A percentile compares a stretch with the other conserved stretches of the same genome.
Conservation (phyloP, 2,797 vertebrate genomes). For the Falco novaeseelandiae region DNA sequence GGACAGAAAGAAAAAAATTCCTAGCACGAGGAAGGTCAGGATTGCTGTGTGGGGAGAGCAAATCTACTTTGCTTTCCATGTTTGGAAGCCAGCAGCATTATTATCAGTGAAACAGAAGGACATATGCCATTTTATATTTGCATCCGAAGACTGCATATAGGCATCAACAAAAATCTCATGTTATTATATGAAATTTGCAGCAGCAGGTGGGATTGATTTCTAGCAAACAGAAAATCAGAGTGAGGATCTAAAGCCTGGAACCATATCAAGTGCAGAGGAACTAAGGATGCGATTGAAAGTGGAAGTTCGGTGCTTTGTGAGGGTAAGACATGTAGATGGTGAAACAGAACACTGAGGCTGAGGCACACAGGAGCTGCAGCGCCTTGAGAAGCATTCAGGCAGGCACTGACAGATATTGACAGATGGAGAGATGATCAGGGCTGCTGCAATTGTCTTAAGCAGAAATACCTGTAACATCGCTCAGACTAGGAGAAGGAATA, state of each 20-base stretch:
- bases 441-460: background rate
- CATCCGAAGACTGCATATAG: background rate
- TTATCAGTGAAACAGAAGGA: background rate
- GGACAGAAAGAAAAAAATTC: background rate
- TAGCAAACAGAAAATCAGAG: background rate
- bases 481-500: background rate
- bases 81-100: background rate
- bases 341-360: background rate
- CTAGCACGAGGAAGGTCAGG: background rate
- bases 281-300: background rate
- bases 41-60: background rate
- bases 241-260: background rate
- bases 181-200: background rate
- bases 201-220: background rate
- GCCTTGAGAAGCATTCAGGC: background rate
- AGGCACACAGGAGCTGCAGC: background rate
- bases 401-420: background rate
- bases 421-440: background rate
- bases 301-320: background rate
- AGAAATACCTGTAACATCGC: background rate
- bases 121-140: background rate
- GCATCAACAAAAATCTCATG: background rate
- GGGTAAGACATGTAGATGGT: background rate
- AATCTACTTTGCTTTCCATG: background rate
- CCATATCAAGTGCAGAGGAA: background rate